Evolutionary conservation across 2,113 vertebrate species (phyloP), one percentile per base, ranked within the genome.

Genomic region (Pipra filicauda): DNA sequence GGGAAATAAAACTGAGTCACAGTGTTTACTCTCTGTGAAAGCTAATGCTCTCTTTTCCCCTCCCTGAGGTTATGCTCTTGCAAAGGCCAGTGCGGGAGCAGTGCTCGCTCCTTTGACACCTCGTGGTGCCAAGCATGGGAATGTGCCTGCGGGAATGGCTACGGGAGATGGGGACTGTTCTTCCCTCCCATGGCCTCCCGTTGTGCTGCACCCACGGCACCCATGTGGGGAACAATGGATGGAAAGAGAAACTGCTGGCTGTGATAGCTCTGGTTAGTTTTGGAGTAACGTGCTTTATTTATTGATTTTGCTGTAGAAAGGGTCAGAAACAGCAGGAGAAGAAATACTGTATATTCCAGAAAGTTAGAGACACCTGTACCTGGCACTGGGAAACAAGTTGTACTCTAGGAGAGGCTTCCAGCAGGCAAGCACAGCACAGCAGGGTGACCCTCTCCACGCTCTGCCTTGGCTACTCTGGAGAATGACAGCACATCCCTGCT

Each of bases 391-490:
- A 72, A 76, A 35, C 3, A 23, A 66, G 41, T 1, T 70, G 64
- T 48, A 33, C 26, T 55, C 11, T 2, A 2, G 52, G 37, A 71
- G 52, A 44, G 33, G 59, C 51, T 69, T 76, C 64, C 55, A 74
- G 27, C 54, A 24, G 83, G 49, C 64, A 15, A 41, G 15, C 8
- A 15, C 33, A 43, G 23, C 24, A 26, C 46, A 48, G 66, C 51
- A 6, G 1, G 3, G 18, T 6, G 11, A 5, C 27, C 19, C 1
- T 1, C 55, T 39, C 33, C 1, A 0, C 2, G 8, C 31, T 39
- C 26, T 80, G 33, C 62, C 16, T 17, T 0, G 3, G 21, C 12
- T 15, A 3, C 33, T 77, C 20, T 64, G 73, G 49, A 48, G 59
- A 28, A 6, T 1, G 9, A 35, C 35, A 8, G 28, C n/a, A 41